Evolutionary conservation across 2,888 invertebrate genomes (phyloP).

Genomic region (Aquatica leii): DNA sequence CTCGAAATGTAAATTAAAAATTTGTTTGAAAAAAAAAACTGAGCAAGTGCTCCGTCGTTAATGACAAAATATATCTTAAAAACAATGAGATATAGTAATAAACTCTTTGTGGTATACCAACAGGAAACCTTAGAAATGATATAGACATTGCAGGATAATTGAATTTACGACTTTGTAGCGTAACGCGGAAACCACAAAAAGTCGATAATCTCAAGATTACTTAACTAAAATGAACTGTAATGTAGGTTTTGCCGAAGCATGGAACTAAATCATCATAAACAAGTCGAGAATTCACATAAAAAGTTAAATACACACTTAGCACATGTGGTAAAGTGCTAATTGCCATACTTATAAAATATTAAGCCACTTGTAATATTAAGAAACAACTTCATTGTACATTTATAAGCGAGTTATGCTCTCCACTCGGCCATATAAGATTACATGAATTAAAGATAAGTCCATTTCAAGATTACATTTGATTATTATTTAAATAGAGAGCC

Average conservation of each 20-base stretch:
- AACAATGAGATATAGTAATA: slow-evolving; percentile 23
- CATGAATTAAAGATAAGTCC: slow-evolving; percentile 46
- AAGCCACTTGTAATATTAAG: slow-evolving; percentile 35
- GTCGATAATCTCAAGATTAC: slow-evolving; percentile 34
- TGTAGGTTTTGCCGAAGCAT: slow-evolving; percentile 25
- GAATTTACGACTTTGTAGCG: slow-evolving; percentile 33
- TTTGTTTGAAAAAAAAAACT: too few species aligned
- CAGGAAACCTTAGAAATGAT: slow-evolving; percentile 36
- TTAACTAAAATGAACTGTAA: slow-evolving; percentile 26
- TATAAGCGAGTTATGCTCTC: slow-evolving; percentile 29
- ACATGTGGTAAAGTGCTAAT: slow-evolving; percentile 41
- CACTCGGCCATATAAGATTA: slow-evolving; percentile 31
- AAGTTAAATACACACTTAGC: slow-evolving; percentile 31
- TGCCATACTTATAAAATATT: slow-evolving; percentile 39
- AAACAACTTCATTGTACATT: slow-evolving; percentile 34
- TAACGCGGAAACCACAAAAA: slow-evolving; percentile 35
- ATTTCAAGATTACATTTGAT: slow-evolving; percentile 43
- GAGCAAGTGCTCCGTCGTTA: too few species aligned
- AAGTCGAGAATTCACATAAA: slow-evolving; percentile 30
- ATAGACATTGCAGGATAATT: slow-evolving; percentile 35
- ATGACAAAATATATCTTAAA: slow-evolving; percentile 11
- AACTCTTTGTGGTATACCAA: slow-evolving; percentile 30
- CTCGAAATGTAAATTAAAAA: too few species aligned
- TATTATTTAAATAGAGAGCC: slow-evolving; percentile 42
- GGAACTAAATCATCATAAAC: slow-evolving; percentile 33